A percentile compares a stretch with the other conserved stretches of the same genome.
These are phyloP conservation scores for Peromyscus polionotus DNA, from an alignment of 2,113 vertebrate species.

Conservation along the genomic window DNA sequence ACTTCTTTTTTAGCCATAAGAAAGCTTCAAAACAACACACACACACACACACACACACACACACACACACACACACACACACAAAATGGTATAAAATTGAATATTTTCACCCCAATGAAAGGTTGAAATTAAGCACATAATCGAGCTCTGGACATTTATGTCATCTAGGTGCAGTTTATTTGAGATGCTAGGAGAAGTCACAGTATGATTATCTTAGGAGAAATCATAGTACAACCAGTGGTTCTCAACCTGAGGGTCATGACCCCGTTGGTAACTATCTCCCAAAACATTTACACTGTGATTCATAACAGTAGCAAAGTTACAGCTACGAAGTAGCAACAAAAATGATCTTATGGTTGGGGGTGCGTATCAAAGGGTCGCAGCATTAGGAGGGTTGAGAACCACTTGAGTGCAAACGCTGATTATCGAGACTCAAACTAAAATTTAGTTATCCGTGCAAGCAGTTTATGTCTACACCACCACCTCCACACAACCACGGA, in stretches of 20 bases:
- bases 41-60: too few relatives aligned
- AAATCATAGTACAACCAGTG: not conserved
- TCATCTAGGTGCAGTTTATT: constrained; percentile 24
- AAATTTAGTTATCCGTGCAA: constrained; percentile 28
- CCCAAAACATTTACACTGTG: not conserved
- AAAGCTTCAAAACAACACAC: not conserved
- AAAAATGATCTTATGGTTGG: not conserved
- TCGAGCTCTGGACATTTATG: not conserved
- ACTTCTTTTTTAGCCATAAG: not conserved
- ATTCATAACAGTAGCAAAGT: not conserved
- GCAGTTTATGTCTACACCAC: constrained; percentile 6
- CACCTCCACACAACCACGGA: constrained; percentile 22
- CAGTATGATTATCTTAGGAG: not conserved
- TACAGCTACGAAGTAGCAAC: not conserved
- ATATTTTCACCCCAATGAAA: not conserved
- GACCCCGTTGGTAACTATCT: not conserved
- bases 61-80: too few relatives aligned
- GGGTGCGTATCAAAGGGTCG: not conserved
- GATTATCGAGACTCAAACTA: constrained; percentile 50
- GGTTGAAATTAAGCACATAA: constrained; percentile 5
- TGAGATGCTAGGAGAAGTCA: not conserved
- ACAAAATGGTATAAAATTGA: not conserved
- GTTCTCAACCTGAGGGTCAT: not conserved
- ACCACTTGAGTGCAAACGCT: not conserved
- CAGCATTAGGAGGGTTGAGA: not conserved